Conservation (phyloP, 2,113 vertebrate genomes). For the Poecilia latipinna region DNA sequence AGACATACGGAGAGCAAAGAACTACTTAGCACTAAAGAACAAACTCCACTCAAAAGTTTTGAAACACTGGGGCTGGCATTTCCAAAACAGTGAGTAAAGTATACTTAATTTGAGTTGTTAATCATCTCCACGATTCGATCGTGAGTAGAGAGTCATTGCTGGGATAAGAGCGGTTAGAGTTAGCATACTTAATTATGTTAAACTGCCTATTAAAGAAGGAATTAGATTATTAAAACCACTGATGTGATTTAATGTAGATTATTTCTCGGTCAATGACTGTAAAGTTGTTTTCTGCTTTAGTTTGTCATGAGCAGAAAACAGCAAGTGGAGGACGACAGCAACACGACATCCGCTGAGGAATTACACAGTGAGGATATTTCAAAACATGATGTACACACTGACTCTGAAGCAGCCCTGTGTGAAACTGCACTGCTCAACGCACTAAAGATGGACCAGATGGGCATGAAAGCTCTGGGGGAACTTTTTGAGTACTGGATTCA, state of each 20-base stretch:
- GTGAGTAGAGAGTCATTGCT: neutral
- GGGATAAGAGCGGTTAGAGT: neutral
- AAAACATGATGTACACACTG: neutral
- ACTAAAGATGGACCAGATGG: slow-evolving; percentile 2
- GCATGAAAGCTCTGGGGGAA: slow-evolving; percentile 45
- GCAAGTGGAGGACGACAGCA: slow-evolving; percentile 8
- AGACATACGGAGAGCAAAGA: slow-evolving; percentile 44
- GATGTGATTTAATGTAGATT: slow-evolving; percentile 17
- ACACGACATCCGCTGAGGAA: slow-evolving; percentile 9
- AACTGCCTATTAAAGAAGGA: neutral
- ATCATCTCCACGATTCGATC: neutral
- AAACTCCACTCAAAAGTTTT: slow-evolving; percentile 1
- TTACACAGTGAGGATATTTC: slow-evolving; percentile 10
- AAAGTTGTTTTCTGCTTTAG: neutral
- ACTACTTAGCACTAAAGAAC: slow-evolving; percentile 17
- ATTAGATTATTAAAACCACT: neutral
- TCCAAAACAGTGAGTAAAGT: slow-evolving; percentile 54
- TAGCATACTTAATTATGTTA: slow-evolving; percentile 16
- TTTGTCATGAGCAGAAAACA: slow-evolving; percentile 47
- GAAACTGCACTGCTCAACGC: neutral
- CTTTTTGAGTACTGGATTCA: slow-evolving; percentile 80
- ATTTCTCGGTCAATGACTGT: slow-evolving; percentile 13
- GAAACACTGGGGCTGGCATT: slow-evolving; percentile 1
- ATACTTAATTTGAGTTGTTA: neutral
- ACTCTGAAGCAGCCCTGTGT: slow-evolving; percentile 8